Evolutionary conservation across 2,888 invertebrate species (phyloP).

Genomic region (Allygus modestus): DNA sequence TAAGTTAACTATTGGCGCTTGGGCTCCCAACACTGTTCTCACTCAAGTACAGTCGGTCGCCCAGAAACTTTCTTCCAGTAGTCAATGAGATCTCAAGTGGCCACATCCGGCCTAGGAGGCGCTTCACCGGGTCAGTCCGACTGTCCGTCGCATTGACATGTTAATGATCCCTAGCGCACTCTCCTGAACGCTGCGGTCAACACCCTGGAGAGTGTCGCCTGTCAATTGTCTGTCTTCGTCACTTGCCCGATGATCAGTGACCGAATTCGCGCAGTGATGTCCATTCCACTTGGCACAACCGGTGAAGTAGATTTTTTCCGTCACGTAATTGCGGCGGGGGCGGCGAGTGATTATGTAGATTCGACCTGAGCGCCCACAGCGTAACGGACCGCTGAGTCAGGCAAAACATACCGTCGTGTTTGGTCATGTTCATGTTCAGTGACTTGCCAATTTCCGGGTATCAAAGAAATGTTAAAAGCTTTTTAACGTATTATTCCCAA

Average conservation of each 20-base stretch:
- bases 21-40: too few species aligned
- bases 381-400: background rate
- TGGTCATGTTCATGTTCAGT: background rate
- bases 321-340: background rate
- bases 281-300: background rate
- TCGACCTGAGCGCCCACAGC: background rate
- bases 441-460: background rate
- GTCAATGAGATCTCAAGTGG: background rate
- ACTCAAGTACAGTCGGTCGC: background rate
- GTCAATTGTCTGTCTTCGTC: too few species aligned
- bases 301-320: background rate
- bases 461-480: too few species aligned
- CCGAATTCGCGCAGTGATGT: background rate
- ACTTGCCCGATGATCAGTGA: too few species aligned
- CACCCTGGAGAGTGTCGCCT: too few species aligned
- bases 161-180: background rate
- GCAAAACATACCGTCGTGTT: background rate
- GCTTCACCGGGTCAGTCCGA: background rate
- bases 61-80: background rate
- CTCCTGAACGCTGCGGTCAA: too few species aligned
- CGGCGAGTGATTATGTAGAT: background rate
- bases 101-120: background rate
- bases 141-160: constrained; percentile 2
- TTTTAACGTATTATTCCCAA: too few species aligned
- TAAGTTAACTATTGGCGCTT: too few species aligned